Conservation (phyloP, 1,140 invertebrate genomes). For the Heliconius eleuchia region DNA sequence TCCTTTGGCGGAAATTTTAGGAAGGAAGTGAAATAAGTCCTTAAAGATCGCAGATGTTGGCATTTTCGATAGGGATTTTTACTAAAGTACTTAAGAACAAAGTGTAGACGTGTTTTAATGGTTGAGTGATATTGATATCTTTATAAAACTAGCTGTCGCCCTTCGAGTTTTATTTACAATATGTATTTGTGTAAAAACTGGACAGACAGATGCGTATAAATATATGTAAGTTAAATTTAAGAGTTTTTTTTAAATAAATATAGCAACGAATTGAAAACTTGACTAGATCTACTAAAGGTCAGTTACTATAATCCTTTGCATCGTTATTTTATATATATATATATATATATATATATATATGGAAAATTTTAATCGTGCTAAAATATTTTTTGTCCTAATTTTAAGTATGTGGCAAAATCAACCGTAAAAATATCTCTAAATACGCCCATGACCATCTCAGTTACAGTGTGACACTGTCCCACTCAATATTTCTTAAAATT, state of each 20-base stretch:
- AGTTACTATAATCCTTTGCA: neutral
- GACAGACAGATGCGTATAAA: neutral
- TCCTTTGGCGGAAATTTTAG: constrained; percentile 30
- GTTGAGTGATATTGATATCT: constrained; percentile 6
- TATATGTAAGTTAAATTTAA: neutral
- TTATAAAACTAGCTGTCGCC: constrained; percentile 9
- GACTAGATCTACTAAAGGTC: neutral
- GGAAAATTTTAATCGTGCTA: no score
- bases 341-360: no score
- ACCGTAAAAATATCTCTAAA: no score
- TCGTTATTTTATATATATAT: no score
- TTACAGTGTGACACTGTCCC: no score
- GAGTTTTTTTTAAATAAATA: neutral
- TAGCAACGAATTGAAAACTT: neutral
- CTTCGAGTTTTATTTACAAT: neutral
- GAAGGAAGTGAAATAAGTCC: constrained; percentile 39
- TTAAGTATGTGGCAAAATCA: no score
- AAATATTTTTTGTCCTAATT: no score
- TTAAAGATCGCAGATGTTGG: constrained; percentile 37
- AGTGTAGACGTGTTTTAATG: constrained; percentile 14
- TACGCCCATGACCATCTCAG: no score
- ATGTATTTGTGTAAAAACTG: constrained; percentile 8
- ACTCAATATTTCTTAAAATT: no score
- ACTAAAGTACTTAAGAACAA: constrained; percentile 15
- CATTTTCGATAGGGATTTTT: constrained; percentile 28